A percentile compares a stretch with the other conserved stretches of the same genome.
Conservation (phyloP, 2,113 vertebrate genomes). For the Chrysochloris asiatica region DNA sequence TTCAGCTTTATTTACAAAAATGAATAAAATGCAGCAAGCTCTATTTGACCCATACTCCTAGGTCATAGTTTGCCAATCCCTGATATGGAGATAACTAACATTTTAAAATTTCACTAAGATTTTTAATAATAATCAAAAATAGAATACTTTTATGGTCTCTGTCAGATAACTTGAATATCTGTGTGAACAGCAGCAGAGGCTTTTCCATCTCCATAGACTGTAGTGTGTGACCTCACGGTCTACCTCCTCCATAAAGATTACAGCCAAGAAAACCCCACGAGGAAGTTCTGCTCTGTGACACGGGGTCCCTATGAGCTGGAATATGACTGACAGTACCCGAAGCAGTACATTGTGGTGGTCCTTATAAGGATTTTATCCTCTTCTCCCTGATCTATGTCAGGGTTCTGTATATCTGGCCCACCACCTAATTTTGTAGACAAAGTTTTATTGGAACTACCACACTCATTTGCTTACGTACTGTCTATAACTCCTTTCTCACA, state of each 20-base stretch:
- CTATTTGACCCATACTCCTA: neutral
- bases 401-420: neutral
- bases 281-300: neutral
- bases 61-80: neutral
- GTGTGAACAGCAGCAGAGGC: neutral
- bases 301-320: neutral
- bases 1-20: neutral
- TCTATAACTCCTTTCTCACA: neutral
- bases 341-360: neutral
- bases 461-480: conserved; percentile 8
- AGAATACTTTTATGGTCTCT: neutral
- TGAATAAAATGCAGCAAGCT: neutral
- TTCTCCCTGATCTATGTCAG: neutral
- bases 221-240: neutral
- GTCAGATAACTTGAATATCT: neutral
- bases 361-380: neutral
- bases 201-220: neutral
- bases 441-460: conserved; percentile 14
- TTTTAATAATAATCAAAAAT: conserved; percentile 27
- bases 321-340: neutral
- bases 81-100: neutral
- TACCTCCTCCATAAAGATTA: neutral
- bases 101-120: neutral
- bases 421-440: conserved; percentile 27
- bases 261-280: neutral